These are phyloP conservation scores for Apteryx mantelli DNA, from an alignment of 2,113 vertebrate species.

Conservation along the genomic window DNA sequence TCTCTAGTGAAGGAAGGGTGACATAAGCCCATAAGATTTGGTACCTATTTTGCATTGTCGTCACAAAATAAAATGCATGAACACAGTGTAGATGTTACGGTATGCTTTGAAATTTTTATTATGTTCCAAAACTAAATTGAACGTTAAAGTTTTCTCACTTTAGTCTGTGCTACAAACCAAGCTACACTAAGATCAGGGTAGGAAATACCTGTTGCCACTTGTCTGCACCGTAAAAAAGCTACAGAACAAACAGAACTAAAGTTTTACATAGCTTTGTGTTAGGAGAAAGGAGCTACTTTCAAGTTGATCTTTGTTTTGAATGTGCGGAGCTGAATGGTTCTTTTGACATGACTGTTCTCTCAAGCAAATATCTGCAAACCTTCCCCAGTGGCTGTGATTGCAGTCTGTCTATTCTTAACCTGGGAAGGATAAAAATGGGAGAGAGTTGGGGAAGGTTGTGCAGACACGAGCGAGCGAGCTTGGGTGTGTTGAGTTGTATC, in stretches of 20 bases:
- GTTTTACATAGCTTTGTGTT: neutral
- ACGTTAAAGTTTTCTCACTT: neutral
- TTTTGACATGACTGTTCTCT: neutral
- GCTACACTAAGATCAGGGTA: neutral
- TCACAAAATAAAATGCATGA: neutral
- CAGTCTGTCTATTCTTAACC: neutral
- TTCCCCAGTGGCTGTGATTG: neutral
- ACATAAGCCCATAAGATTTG: neutral
- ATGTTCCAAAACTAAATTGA: neutral
- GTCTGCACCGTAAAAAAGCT: neutral
- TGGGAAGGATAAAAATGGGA: neutral
- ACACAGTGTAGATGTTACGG: neutral
- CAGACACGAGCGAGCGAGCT: neutral
- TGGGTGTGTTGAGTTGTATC: neutral
- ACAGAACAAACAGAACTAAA: neutral
- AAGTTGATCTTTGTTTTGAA: neutral
- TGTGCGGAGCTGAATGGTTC: neutral
- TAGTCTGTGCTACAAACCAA: neutral
- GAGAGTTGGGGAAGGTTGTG: neutral
- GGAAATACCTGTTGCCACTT: neutral
- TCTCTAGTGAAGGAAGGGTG: neutral
- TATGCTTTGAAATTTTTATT: neutral
- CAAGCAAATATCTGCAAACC: neutral
- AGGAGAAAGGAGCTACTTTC: neutral
- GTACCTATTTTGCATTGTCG: neutral